phyloP scores from a whole-genome alignment of 2,888 invertebrate genomes.

The Amaurobius ferox region DNA sequence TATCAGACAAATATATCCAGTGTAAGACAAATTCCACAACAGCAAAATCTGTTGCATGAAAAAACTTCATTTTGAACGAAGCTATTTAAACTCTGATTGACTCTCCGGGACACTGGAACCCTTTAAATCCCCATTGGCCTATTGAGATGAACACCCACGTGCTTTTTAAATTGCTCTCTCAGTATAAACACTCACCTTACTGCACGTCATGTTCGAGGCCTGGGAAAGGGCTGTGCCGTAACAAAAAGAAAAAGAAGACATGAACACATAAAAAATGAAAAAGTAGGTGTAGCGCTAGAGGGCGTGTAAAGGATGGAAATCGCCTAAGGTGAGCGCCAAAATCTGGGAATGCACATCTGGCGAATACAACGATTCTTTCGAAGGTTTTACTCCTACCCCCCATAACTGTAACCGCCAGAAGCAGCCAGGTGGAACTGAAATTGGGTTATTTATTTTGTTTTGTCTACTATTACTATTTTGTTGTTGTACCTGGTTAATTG shows the following conservation, averaged over 20 bases:
- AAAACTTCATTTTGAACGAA: no score
- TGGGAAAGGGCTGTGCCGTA: background rate
- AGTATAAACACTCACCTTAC: no score
- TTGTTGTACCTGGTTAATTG: no score
- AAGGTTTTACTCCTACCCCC: background rate
- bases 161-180: no score
- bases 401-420: background rate
- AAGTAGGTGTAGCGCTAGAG: constrained; percentile 2
- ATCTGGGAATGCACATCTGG: constrained; percentile 35
- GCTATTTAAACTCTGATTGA: no score
- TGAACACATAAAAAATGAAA: background rate
- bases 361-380: constrained; percentile 5
- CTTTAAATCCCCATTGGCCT: no score
- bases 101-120: no score
- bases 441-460: background rate
- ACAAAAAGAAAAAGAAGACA: background rate
- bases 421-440: constrained; percentile 12
- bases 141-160: no score
- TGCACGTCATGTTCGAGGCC: background rate
- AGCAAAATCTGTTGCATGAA: no score
- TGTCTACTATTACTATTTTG: background rate
- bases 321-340: constrained; percentile 53
- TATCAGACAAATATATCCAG: no score
- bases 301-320: constrained; percentile 26
- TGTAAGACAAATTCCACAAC: no score